These are phyloP conservation scores for Sapajus apella DNA, from an alignment of 2,113 vertebrate genomes.

Conservation along the genomic window DNA sequence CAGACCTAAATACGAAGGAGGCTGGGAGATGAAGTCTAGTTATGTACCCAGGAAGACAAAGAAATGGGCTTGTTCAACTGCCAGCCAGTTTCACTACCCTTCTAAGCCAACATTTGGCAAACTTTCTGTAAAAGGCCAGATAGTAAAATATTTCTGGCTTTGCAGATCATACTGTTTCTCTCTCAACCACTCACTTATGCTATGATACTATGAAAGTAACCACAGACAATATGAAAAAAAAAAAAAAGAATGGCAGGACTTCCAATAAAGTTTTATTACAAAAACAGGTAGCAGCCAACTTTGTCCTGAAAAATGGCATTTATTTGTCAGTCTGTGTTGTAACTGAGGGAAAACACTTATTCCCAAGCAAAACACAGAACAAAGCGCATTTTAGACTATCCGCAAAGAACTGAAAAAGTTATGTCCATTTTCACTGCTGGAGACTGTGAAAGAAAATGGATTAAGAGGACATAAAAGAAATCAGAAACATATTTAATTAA, in stretches of 20 bases:
- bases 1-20: background rate
- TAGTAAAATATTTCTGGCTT: background rate
- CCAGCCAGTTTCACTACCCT: background rate
- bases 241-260: background rate
- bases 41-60: background rate
- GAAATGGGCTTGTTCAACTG: background rate
- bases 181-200: background rate
- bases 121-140: background rate
- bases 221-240: background rate
- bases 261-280: background rate
- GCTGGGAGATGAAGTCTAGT: constrained; percentile 16
- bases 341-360: background rate
- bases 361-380: background rate
- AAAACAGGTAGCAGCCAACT: background rate
- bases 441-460: background rate
- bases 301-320: background rate
- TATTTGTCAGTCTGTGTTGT: background rate
- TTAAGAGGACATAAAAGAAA: background rate
- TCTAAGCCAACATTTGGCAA: background rate
- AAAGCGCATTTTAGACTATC: background rate
- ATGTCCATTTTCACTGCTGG: background rate
- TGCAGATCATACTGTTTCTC: background rate
- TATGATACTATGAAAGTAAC: background rate
- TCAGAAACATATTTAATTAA: background rate
- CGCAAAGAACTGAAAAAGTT: background rate